A percentile compares a stretch with the other conserved stretches of the same genome.
These are phyloP conservation scores for Isoperla grammatica DNA, from an alignment of 2,888 invertebrate species.

Conservation along the genomic window DNA sequence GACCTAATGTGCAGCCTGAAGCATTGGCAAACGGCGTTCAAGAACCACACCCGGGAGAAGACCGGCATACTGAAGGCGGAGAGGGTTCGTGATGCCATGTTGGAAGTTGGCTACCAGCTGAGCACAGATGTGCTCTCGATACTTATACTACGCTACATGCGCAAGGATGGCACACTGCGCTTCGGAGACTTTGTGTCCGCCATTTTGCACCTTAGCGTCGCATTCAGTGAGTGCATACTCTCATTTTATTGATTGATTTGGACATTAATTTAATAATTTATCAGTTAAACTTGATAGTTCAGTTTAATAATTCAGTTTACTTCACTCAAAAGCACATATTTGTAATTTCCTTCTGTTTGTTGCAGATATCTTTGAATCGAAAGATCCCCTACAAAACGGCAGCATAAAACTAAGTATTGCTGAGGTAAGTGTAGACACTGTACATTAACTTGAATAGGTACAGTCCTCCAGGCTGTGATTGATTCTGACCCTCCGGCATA, in stretches of 20 bases:
- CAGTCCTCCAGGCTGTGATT: too few relatives aligned
- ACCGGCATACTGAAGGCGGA: slow-evolving; percentile 86
- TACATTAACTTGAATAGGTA: too few relatives aligned
- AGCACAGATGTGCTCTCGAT: slow-evolving; percentile 79
- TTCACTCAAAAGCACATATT: too few relatives aligned
- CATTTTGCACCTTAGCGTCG: slow-evolving; percentile 79
- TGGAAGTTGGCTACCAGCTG: slow-evolving; percentile 83
- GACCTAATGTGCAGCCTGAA: slow-evolving; percentile 88
- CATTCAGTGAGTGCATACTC: slow-evolving; percentile 76
- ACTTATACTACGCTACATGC: slow-evolving; percentile 79
- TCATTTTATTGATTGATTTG: too few relatives aligned
- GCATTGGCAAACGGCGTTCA: slow-evolving; percentile 86
- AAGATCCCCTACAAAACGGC: slow-evolving; percentile 74
- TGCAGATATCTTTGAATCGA: slow-evolving; percentile 65
- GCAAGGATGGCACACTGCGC: slow-evolving; percentile 85
- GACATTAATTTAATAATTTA: too few relatives aligned
- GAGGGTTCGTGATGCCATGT: slow-evolving; percentile 72
- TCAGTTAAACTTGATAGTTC: slow-evolving; percentile 26
- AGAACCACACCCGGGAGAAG: slow-evolving; percentile 84
- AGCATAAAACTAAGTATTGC: slow-evolving; percentile 73
- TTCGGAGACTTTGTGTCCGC: slow-evolving; percentile 91
- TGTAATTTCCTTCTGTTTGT: too few relatives aligned
- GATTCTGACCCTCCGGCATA: too few relatives aligned
- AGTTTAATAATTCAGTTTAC: slow-evolving; percentile 21
- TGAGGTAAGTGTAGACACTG: slow-evolving; percentile 59